Evolutionary conservation across 2,797 vertebrate species (phyloP), one percentile per base, ranked within the genome.

Genomic region (Tokudaia muenninki): DNA sequence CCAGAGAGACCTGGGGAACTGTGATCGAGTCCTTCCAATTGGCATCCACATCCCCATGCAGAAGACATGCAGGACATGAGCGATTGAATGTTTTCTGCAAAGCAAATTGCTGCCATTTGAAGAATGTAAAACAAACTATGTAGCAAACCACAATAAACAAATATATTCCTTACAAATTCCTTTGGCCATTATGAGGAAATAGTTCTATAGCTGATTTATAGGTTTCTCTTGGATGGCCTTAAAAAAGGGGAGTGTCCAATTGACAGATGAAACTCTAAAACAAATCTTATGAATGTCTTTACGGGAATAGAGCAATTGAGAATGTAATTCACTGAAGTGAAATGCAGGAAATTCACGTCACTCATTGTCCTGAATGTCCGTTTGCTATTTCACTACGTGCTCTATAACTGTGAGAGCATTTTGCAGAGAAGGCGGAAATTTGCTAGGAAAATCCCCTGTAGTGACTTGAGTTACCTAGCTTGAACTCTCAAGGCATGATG

Each of bases 101-200:
- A 95, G 59, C 84, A 67, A 80, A 92, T 3, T 44, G 79, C 10
- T 82, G 74, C 88, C 37, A 93, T 96, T 72, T 88, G 92, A 91
- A 96, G 96, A 94, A 97, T 75, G 47, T 77, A 26, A 92, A 96
- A 87, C 87, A 61, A 83, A 94, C 95, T 94, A 93, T 31, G 70
- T 16, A 67, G 88, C 81, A 74, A 91, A 92, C 80, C 93, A 77
- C 52, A 95, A 86, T 74, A 95, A 97, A 97, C 94, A 98, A 97
- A 93, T 89, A 97, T 94, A 95, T 97, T 95, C 79, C 90, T 97
- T 57, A 92, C 41, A 93, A 79, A 95, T 50, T 96, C 81, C 83
- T 75, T 74, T 52, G 16, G 84, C 10, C 3, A 67, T 72, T 96
- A 93, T 24, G 55, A 97, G 81, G 83, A 94, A 96, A 92, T 2